Conservation (phyloP, 2,888 invertebrate species). For the Drosophila conformis region DNA sequence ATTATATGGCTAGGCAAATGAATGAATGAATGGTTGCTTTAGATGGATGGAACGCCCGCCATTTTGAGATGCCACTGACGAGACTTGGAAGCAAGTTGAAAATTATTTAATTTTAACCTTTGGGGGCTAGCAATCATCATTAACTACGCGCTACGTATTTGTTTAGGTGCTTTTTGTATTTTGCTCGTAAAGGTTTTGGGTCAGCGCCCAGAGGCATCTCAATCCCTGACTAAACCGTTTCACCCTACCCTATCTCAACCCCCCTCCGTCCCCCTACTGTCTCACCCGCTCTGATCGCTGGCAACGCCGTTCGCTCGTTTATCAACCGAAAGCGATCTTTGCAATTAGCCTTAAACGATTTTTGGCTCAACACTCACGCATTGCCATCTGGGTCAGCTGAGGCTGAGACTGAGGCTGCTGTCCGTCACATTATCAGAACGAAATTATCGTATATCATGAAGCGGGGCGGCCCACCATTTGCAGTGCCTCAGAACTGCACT, state of each 20-base stretch:
- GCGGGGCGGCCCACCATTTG: constrained; percentile 39
- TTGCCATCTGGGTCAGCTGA: constrained; percentile 72
- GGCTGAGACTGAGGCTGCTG: constrained; percentile 41
- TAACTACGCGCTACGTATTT: constrained; percentile 73
- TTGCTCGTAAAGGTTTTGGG: constrained; percentile 73
- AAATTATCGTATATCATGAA: constrained; percentile 81
- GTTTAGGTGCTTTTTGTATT: constrained; percentile 50
- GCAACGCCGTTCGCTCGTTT: constrained; percentile 56
- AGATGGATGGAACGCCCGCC: constrained; percentile 70
- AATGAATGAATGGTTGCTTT: constrained; percentile 58
- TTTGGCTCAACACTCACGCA: constrained; percentile 80
- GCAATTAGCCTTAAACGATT: constrained; percentile 83
- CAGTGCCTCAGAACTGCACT: constrained; percentile 60
- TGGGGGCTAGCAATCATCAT: constrained; percentile 81
- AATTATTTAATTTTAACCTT: constrained; percentile 82
- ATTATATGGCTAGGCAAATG: constrained; percentile 76
- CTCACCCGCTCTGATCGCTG: constrained; percentile 21
- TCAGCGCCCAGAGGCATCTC: constrained; percentile 67
- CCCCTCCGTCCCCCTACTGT: constrained; percentile 3
- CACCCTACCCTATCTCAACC: constrained; percentile 43
- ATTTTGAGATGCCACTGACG: constrained; percentile 59
- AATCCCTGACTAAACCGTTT: constrained; percentile 52
- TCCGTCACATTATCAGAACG: constrained; percentile 81
- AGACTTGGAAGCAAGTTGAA: constrained; percentile 55
- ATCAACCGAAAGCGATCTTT: constrained; percentile 80